Percentiles rank a stretch among this genome's conserved stretches.
These are phyloP conservation scores for Apis dorsata DNA, from an alignment of 1,140 invertebrate genomes.

Conservation along the genomic window DNA sequence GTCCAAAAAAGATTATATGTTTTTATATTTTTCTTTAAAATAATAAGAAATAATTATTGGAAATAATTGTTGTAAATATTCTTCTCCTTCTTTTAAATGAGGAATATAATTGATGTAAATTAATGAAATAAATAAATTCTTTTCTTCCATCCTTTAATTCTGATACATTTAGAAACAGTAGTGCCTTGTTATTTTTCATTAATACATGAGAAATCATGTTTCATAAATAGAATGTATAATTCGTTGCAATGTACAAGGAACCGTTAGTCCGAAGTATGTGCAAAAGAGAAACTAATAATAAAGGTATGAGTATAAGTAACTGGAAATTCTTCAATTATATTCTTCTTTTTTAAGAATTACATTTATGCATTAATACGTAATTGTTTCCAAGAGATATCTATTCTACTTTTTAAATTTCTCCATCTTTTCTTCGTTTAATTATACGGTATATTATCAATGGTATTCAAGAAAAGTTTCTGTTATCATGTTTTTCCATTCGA, in stretches of 20 bases:
- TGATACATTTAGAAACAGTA: background rate
- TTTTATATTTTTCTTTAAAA: no score
- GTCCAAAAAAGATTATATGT: no score
- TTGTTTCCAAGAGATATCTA: background rate
- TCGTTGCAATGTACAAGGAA: background rate
- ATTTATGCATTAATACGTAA: background rate
- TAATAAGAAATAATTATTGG: no score
- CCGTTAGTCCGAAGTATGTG: background rate
- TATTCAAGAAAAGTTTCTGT: background rate
- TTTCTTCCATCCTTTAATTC: background rate
- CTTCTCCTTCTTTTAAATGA: no score
- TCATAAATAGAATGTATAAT: background rate
- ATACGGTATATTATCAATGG: background rate
- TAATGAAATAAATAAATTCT: background rate
- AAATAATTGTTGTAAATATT: no score
- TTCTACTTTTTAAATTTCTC: background rate
- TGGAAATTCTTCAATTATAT: background rate
- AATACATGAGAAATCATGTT: background rate
- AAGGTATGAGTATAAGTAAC: background rate
- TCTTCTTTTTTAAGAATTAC: background rate
- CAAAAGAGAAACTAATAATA: background rate
- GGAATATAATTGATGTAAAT: no score
- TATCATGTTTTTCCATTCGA: background rate
- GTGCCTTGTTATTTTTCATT: background rate
- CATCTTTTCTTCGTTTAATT: background rate